phyloP scores from a whole-genome alignment of 2,888 invertebrate species.

The Caradrina kadenii region DNA sequence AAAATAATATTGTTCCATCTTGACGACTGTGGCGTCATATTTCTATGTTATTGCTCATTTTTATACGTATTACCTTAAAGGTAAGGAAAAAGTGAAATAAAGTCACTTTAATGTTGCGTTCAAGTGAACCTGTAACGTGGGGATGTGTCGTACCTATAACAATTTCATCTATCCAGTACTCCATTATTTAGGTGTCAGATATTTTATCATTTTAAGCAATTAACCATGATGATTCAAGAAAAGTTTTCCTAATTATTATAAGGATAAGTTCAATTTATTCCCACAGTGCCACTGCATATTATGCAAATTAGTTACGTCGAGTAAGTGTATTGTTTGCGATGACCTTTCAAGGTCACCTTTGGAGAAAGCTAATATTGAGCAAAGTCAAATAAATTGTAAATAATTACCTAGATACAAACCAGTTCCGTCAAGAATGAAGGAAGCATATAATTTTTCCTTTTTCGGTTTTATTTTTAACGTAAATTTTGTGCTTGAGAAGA shows the following conservation, averaged over 20 bases:
- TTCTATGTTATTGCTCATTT: slow-evolving; percentile 24
- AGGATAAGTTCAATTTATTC: not conserved
- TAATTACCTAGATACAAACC: not conserved
- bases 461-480: no score
- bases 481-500: no score
- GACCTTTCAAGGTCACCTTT: slow-evolving; percentile 86
- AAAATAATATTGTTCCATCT: not conserved
- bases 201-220: not conserved
- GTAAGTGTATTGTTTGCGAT: slow-evolving; percentile 38
- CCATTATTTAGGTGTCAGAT: not conserved
- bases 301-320: not conserved
- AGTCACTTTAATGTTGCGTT: not conserved
- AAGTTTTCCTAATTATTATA: not conserved
- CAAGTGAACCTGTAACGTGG: not conserved
- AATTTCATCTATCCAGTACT: not conserved
- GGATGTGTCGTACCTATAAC: not conserved
- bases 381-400: slow-evolving; percentile 30
- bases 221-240: not conserved
- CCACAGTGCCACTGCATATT: not conserved
- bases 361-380: slow-evolving; percentile 41
- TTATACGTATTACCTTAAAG: not conserved
- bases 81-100: not conserved
- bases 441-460: not conserved
- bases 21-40: slow-evolving; percentile 27
- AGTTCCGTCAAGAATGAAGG: not conserved